Evolutionary conservation across 2,797 vertebrate genomes (phyloP), one percentile per base, ranked within the genome.

Genomic region (Chiloscyllium punctatum): DNA sequence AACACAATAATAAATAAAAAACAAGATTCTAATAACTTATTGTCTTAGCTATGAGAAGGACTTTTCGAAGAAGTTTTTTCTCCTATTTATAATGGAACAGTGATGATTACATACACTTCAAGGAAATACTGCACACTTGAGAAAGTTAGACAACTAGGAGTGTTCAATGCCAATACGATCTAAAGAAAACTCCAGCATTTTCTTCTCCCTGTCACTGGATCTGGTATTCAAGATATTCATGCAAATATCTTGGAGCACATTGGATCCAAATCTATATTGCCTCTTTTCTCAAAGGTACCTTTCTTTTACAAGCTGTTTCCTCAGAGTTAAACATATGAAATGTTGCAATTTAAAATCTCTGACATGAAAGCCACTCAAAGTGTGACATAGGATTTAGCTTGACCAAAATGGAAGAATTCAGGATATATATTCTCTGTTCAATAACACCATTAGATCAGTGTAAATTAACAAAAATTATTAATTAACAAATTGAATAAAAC

Each of bases 161-260:
- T 92, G 68, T 37, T n/a, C 23, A 37, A 25, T 42, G 62, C 90
- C 66, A 92, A 42, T 13, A 23, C 2, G 0, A n/a, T 23, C 42
- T 37, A 23, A 8, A 9, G 18, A 92, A 42, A 92, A 13, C 37
- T 13, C 23, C 62, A 69, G 37, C 90, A 27, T 69, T 92, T 92
- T 92, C 8, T 37, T 42, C 62, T 69, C 18, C 21, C 8, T 42
- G n/a, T 37, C n/a, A 27, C 90, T 13, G 18, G 62, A 27, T 42
- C 66, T 69, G 90, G 42, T n/a, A 92, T 92, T 92, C 69, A 69
- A 92, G 69, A 92, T 92, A 92, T 68, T 92, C 90, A 69, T 18
- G 18, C 25, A 69, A 92, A 42, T 42, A 42, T 92, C n/a, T 92
- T 92, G 62, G 62, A 92, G 18, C 23, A 92, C 37, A 2, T 5